These are phyloP conservation scores for Anodontia alba DNA, from an alignment of 2,888 invertebrate genomes.

Conservation along the genomic window DNA sequence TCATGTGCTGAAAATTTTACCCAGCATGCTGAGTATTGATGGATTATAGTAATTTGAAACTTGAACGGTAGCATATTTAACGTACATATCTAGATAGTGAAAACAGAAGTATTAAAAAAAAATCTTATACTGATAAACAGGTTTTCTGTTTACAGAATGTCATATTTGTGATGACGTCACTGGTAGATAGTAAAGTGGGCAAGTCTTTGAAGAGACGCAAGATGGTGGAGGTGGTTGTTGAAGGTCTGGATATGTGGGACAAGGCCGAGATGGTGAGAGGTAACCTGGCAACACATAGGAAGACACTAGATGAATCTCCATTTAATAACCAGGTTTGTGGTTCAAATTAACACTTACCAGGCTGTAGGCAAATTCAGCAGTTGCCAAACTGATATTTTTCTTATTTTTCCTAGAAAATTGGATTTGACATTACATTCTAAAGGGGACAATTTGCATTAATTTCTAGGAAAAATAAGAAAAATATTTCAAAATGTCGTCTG, in stretches of 20 bases:
- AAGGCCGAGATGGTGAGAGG: slow-evolving; percentile 81
- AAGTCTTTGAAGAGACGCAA: slow-evolving; percentile 69
- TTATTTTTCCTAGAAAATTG: too few species aligned
- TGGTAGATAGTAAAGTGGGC: slow-evolving; percentile 74
- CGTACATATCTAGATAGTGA: too few species aligned
- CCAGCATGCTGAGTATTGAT: too few species aligned
- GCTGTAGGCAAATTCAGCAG: too few species aligned
- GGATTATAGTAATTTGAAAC: too few species aligned
- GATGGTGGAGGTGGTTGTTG: slow-evolving; percentile 67
- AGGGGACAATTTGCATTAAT: not conserved
- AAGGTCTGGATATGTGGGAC: slow-evolving; percentile 81
- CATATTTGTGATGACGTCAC: slow-evolving; percentile 79
- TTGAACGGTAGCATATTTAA: too few species aligned
- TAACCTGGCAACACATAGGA: slow-evolving; percentile 81
- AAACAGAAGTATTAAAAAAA: too few species aligned
- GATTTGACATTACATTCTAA: not conserved
- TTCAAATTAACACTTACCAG: not conserved
- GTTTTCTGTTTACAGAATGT: slow-evolving; percentile 79
- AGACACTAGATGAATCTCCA: slow-evolving; percentile 84
- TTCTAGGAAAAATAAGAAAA: too few species aligned
- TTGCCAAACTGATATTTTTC: too few species aligned
- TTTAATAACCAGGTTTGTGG: slow-evolving; percentile 85
- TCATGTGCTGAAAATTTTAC: too few species aligned
- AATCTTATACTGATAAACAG: too few species aligned
- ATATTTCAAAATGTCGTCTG: too few species aligned